Conservation (phyloP, 2,113 vertebrate species). For the Castor canadensis region DNA sequence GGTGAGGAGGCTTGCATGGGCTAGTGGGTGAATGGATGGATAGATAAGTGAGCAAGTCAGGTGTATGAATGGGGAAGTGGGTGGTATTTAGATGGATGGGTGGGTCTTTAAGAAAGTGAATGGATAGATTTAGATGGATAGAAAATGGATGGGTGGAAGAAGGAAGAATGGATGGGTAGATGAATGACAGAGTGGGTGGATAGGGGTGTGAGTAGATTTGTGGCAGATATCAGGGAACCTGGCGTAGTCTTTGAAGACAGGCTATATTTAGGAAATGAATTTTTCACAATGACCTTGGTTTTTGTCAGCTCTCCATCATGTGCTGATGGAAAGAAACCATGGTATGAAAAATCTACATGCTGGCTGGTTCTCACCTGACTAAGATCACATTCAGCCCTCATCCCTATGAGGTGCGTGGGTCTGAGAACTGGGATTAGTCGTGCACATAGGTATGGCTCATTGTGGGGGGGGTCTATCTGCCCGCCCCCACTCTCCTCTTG, state of each 20-base stretch:
- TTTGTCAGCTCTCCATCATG: background rate
- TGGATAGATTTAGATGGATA: no score
- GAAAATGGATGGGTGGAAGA: background rate
- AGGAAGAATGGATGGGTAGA: no score
- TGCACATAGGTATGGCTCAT: accelerated
- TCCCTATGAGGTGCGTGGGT: background rate
- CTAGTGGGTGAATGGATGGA: background rate
- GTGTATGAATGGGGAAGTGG: background rate
- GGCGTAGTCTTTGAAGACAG: background rate
- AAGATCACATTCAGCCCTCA: background rate
- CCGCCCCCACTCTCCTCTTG: background rate
- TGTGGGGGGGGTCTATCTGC: background rate
- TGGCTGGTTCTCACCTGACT: background rate
- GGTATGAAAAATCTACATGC: background rate
- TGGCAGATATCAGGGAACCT: conserved; percentile 11
- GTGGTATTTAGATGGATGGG: background rate
- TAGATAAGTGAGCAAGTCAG: background rate
- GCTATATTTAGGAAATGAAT: background rate
- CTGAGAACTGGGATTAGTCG: background rate
- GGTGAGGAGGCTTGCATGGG: background rate
- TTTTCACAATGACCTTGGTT: background rate
- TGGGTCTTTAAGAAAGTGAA: background rate
- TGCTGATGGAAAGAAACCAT: background rate
- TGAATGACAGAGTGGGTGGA: background rate
- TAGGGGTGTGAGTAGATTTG: background rate